Evolutionary conservation across 2,797 vertebrate species (phyloP).

Genomic region (Arremon aurantiirostris): DNA sequence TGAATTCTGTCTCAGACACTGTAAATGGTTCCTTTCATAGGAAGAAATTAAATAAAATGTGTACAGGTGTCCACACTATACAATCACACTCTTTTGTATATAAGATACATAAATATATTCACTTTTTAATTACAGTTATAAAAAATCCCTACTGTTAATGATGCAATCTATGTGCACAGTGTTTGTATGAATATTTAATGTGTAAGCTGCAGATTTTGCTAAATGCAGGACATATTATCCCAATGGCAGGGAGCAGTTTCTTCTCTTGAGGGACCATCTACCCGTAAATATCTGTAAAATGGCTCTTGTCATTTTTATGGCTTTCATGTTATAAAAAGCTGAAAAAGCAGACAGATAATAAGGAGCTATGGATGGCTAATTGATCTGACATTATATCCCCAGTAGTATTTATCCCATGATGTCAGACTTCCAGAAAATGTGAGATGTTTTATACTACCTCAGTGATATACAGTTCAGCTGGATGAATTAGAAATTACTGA

Average conservation of each 20-base stretch:
- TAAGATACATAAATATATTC: background rate
- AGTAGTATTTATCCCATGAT: background rate
- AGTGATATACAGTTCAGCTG: background rate
- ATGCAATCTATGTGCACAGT: background rate
- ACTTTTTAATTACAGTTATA: background rate
- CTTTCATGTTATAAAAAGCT: slow-evolving; percentile 57
- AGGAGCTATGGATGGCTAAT: background rate
- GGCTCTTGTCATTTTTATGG: slow-evolving; percentile 58
- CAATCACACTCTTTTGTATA: background rate
- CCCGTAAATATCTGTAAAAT: slow-evolving; percentile 34
- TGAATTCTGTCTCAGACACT: background rate
- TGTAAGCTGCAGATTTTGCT: background rate
- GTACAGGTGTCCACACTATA: background rate
- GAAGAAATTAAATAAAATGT: background rate
- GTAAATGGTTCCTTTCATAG: background rate
- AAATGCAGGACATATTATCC: background rate
- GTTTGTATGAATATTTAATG: background rate
- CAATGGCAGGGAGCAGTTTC: background rate
- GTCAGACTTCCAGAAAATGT: slow-evolving; percentile 17
- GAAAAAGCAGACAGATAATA: slow-evolving; percentile 45
- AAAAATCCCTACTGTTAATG: background rate
- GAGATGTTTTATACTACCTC: background rate
- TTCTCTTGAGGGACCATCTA: slow-evolving; percentile 30
- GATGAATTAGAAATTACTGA: background rate
- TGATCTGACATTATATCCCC: background rate